A percentile compares a stretch with the other conserved stretches of the same genome.
These are phyloP conservation scores for Sander lucioperca DNA, from an alignment of 2,113 vertebrate genomes.

Conservation along the genomic window DNA sequence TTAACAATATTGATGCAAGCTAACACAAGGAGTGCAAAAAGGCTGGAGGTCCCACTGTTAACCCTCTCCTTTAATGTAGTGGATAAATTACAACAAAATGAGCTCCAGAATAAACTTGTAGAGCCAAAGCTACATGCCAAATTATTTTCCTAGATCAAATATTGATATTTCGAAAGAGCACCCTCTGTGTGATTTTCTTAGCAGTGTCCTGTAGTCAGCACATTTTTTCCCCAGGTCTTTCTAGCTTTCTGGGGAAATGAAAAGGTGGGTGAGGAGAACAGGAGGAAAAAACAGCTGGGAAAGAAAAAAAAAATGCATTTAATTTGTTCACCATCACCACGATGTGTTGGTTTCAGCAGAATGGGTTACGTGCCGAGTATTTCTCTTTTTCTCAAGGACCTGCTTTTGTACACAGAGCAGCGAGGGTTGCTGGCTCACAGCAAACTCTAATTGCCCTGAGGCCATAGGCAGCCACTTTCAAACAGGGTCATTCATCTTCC, in stretches of 20 bases:
- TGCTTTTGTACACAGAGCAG: slow-evolving; percentile 66
- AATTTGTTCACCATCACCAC: slow-evolving; percentile 64
- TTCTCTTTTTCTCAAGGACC: slow-evolving; percentile 76
- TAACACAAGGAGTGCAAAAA: slow-evolving; percentile 5
- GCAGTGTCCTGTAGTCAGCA: slow-evolving; percentile 62
- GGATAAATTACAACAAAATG: slow-evolving; percentile 50
- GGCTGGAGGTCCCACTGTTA: slow-evolving; percentile 23
- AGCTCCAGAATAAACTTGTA: slow-evolving; percentile 42
- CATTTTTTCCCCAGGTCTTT: slow-evolving; percentile 38
- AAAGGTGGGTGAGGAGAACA: not conserved
- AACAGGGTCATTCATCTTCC: slow-evolving; percentile 85
- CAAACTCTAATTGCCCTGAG: slow-evolving; percentile 82
- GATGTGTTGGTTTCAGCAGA: slow-evolving; percentile 65
- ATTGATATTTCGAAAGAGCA: slow-evolving; percentile 71
- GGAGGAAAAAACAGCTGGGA: slow-evolving; percentile 44
- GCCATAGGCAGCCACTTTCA: slow-evolving; percentile 82
- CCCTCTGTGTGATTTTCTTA: slow-evolving; percentile 47
- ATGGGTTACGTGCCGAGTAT: slow-evolving; percentile 60
- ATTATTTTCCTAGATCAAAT: slow-evolving; percentile 73
- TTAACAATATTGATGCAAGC: not conserved
- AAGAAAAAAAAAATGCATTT: slow-evolving; percentile 55
- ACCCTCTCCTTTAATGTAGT: slow-evolving; percentile 16
- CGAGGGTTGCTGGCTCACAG: slow-evolving; percentile 73
- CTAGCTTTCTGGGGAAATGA: slow-evolving; percentile 36
- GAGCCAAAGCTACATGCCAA: slow-evolving; percentile 42